Evolutionary conservation across 2,797 vertebrate genomes (phyloP).

Genomic region (Pantherophis alleghaniensis): DNA sequence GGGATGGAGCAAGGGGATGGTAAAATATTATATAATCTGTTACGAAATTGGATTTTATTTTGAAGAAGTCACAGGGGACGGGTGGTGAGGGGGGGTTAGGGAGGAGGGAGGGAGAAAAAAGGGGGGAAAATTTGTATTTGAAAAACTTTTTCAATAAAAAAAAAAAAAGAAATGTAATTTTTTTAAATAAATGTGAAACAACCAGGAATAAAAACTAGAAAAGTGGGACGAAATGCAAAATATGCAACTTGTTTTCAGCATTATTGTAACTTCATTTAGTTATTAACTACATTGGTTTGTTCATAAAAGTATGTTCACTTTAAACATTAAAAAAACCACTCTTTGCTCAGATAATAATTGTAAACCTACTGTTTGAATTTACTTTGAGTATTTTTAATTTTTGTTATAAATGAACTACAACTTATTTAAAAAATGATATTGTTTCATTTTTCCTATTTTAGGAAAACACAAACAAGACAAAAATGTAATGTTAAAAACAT

Average conservation of each 20-base stretch:
- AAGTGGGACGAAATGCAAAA: neutral
- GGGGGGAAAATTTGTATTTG: too few relatives aligned
- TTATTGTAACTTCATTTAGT: neutral
- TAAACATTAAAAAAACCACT: neutral
- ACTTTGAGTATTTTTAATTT: neutral
- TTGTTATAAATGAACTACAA: neutral
- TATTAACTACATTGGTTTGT: neutral
- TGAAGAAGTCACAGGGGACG: too few relatives aligned
- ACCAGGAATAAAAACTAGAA: neutral
- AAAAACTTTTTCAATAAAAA: too few relatives aligned
- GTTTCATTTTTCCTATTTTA: neutral
- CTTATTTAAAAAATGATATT: neutral
- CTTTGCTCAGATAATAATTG: neutral
- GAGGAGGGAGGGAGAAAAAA: too few relatives aligned
- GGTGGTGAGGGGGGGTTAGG: too few relatives aligned
- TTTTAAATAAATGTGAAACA: neutral
- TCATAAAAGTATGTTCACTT: neutral
- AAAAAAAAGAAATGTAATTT: neutral
- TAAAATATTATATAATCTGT: too few relatives aligned
- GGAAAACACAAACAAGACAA: neutral
- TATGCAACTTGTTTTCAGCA: neutral
- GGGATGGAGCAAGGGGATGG: too few relatives aligned
- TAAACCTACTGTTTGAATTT: neutral
- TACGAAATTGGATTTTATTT: too few relatives aligned
- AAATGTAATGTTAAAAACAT: neutral